Percentiles rank a stretch among this genome's conserved stretches.
Conservation (phyloP, 2,797 vertebrate species). For the Ptychadena robeensis region DNA sequence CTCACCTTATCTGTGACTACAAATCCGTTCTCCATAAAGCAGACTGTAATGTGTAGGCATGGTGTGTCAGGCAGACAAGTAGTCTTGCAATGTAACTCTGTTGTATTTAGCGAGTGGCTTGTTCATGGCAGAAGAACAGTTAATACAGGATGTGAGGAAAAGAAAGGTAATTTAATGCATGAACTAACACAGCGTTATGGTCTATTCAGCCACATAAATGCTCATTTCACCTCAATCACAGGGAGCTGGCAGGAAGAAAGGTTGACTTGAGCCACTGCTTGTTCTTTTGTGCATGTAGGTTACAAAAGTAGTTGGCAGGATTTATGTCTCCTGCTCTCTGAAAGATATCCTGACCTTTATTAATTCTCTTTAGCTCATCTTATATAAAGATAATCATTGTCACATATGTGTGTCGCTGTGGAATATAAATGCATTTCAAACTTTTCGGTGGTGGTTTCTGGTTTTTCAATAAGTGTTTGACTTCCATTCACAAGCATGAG, state of each 20-base stretch:
- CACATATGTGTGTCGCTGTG: constrained; percentile 24
- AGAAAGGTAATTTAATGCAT: constrained; percentile 61
- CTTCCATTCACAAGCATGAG: background rate
- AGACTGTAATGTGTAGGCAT: constrained; percentile 7
- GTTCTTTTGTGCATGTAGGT: constrained; percentile 58
- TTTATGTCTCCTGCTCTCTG: constrained; percentile 54
- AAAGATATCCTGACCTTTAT: constrained; percentile 58
- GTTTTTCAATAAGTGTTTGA: constrained; percentile 8
- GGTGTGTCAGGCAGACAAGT: constrained; percentile 14
- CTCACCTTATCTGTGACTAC: background rate
- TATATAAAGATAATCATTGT: constrained; percentile 35
- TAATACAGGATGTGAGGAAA: constrained; percentile 42
- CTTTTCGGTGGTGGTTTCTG: constrained; percentile 1
- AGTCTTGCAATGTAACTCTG: constrained; percentile 21
- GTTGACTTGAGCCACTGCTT: constrained; percentile 54
- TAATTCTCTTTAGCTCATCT: constrained; percentile 44
- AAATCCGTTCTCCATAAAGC: background rate
- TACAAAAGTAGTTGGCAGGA: constrained; percentile 56
- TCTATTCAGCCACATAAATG: constrained; percentile 59
- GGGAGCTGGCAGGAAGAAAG: constrained; percentile 45
- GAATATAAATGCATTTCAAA: constrained; percentile 15
- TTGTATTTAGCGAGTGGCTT: constrained; percentile 41
- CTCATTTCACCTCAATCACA: constrained; percentile 59
- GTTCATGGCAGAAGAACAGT: constrained; percentile 47
- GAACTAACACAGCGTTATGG: constrained; percentile 57